Base-by-base conservation (phyloP, 2,888 invertebrate genomes). In the Agapostemon virescens region DNA sequence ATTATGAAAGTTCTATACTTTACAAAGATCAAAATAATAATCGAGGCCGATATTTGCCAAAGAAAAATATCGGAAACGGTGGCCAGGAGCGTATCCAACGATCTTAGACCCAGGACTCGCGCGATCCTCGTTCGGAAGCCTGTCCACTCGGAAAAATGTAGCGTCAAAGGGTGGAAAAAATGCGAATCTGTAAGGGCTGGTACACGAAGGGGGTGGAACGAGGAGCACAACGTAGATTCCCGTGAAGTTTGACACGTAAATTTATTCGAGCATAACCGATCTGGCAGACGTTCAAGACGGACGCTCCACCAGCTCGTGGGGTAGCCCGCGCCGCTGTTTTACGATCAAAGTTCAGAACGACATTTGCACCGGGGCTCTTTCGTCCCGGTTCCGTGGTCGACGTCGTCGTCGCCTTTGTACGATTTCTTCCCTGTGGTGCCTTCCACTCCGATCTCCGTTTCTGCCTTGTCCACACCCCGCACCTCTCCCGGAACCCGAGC, bases 251-350 rank as follows among this genome's bases (percentile, higher is more conserved):
- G 91, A 91, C 90, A 89, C 91, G 90, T 85, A 90, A 91, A 92
- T 92, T 90, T 91, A 91, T 90, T 91, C 90, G 89, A 84, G 90
- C 90, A 90, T 91, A 91, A 91, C 91, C 90, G 91, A 91, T 91
- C 92, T 92, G 92, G 92, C 92, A 89, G 88, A 86, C 88, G 88
- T 91, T 91, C 91, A 92, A 91, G 89, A 89, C 87, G 89, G 87
- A 89, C 88, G 84, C 87, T 84, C 86, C 84, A 85, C 74, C 82
- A 69, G 83, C 69, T 66, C 81, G 68, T 20, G 42, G 30, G 40
- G 78, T 75, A 79, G 70, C 79, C 81, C 82, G 82, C 79, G 69
- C 81, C 83, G 85, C 88, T 90, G 89, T 90, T 91, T 91, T 90
- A 91, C 90, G 91, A 91, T 90, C 89, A 88, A 91, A 92, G 89